phyloP scores from a whole-genome alignment of 2,113 vertebrate genomes.

The Hymenochirus boettgeri region DNA sequence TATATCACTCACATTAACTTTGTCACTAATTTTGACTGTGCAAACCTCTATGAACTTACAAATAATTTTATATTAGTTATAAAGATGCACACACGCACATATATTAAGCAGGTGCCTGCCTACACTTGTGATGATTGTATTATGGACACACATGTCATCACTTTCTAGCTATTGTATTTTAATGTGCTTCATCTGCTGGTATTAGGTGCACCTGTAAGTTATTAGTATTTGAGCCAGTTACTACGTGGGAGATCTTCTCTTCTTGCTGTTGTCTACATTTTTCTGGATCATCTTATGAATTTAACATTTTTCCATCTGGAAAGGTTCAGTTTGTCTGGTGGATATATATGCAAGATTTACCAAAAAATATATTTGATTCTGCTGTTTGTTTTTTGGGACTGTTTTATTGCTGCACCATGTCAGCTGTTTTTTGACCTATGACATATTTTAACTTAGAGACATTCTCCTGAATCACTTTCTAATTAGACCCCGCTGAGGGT shows the following conservation, averaged over 20 bases:
- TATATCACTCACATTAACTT: no score
- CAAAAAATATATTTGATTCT: slow-evolving; percentile 31
- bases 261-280: slow-evolving; percentile 31
- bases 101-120: slow-evolving; percentile 33
- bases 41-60: no score
- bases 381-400: slow-evolving; percentile 26
- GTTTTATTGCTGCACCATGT: slow-evolving; percentile 35
- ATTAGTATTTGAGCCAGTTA: slow-evolving; percentile 22
- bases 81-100: slow-evolving; percentile 13
- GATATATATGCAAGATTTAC: slow-evolving; percentile 28
- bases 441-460: slow-evolving; percentile 26
- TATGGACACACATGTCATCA: slow-evolving; percentile 41
- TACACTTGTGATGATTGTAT: slow-evolving; percentile 40
- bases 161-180: slow-evolving; percentile 32
- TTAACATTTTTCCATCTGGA: slow-evolving; percentile 29
- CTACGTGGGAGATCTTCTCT: slow-evolving; percentile 30
- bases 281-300: slow-evolving; percentile 13
- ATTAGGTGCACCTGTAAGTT: slow-evolving; percentile 32
- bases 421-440: slow-evolving; percentile 40
- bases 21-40: no score
- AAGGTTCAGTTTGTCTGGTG: slow-evolving; percentile 17
- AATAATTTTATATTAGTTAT: no score
- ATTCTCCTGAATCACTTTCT: slow-evolving; percentile 24
- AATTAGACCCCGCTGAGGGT: slow-evolving; percentile 37
- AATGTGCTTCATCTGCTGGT: slow-evolving; percentile 38